Percentiles rank a stretch among this genome's conserved stretches.
phyloP scores from a whole-genome alignment of 2,888 invertebrate genomes.

The Tromatobia lineatoria region DNA sequence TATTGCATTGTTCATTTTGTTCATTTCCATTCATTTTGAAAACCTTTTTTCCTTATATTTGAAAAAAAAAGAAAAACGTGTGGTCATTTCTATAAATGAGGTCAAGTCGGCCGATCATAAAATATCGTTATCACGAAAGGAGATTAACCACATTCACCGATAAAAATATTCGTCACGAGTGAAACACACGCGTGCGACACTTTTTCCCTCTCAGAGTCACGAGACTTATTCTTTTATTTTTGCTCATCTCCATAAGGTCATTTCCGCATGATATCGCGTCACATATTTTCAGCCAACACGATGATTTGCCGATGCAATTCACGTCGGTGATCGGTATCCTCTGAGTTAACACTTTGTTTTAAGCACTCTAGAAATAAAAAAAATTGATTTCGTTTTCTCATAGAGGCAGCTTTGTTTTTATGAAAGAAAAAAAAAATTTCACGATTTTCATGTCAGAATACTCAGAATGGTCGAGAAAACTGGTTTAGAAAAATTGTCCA shows the following conservation, averaged over 20 bases:
- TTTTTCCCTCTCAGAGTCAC: slow-evolving; percentile 14
- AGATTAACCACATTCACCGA: slow-evolving; percentile 41
- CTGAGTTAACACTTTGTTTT: slow-evolving; percentile 5
- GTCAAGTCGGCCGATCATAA: slow-evolving; percentile 44
- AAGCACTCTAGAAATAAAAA: too few species aligned
- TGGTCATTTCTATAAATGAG: slow-evolving; percentile 5
- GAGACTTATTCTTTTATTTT: slow-evolving; percentile 47
- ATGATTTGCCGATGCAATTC: slow-evolving; percentile 26
- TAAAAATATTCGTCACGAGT: slow-evolving; percentile 52
- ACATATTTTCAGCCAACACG: neutral
- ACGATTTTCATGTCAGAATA: too few species aligned
- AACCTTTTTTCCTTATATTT: neutral
- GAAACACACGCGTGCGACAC: slow-evolving; percentile 47
- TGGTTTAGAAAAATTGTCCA: too few species aligned
- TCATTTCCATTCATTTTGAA: neutral
- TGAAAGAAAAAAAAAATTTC: too few species aligned
- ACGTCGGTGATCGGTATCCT: neutral
- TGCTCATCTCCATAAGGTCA: neutral
- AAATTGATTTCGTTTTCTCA: too few species aligned
- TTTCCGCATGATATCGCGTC: slow-evolving; percentile 46
- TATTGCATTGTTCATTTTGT: too few species aligned
- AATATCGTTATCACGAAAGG: slow-evolving; percentile 47
- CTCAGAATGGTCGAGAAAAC: too few species aligned
- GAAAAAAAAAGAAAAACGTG: neutral
- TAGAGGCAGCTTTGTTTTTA: too few species aligned